Conservation (phyloP, 2,113 vertebrate genomes). For the Calcarius ornatus region DNA sequence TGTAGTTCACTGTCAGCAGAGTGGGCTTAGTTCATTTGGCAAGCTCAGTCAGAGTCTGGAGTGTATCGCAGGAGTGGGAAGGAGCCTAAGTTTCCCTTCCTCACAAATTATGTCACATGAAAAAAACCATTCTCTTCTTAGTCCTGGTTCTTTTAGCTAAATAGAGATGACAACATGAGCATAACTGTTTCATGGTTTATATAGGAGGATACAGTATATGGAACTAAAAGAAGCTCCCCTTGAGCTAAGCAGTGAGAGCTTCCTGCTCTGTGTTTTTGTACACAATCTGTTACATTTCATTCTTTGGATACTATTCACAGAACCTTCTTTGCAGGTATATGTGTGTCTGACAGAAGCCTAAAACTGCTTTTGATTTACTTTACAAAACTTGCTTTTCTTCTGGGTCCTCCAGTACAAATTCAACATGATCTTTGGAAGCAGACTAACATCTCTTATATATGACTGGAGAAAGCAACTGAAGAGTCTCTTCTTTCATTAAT, state of each 20-base stretch:
- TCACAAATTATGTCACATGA: neutral
- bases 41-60: neutral
- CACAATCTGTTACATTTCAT: neutral
- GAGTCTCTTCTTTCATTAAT: neutral
- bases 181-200: neutral
- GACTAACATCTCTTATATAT: neutral
- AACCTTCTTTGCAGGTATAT: neutral
- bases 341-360: neutral
- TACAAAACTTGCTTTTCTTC: neutral
- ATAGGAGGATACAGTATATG: neutral
- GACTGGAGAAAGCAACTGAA: neutral
- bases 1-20: neutral
- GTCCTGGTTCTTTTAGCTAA: neutral
- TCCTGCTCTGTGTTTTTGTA: neutral
- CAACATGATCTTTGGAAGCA: neutral
- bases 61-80: neutral
- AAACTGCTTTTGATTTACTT: neutral
- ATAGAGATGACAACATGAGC: neutral
- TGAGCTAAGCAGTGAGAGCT: neutral
- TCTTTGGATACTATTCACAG: neutral
- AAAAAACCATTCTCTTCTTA: neutral
- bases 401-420: neutral
- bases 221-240: neutral
- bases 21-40: neutral
- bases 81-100: neutral